A percentile compares a stretch with the other conserved stretches of the same genome.
Conservation (phyloP, 1,140 invertebrate species). For the Diorhabda sublineata region DNA sequence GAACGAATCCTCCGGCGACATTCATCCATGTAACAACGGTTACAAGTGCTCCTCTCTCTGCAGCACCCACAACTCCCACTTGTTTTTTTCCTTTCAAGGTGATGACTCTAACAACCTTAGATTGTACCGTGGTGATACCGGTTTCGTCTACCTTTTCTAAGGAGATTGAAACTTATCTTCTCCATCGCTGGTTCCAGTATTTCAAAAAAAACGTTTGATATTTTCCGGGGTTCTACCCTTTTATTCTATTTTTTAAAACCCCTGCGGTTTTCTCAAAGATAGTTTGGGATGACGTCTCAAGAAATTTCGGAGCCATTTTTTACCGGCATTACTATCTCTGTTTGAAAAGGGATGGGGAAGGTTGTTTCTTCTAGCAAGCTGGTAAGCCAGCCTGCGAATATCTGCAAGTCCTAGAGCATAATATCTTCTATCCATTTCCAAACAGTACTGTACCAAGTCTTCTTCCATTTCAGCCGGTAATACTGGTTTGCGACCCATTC, state of each 20-base stretch:
- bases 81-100: background rate
- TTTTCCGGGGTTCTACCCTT: background rate
- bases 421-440: constrained; percentile 7
- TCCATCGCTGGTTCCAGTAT: constrained; percentile 10
- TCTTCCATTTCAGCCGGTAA: constrained; percentile 1
- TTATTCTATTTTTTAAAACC: constrained; percentile 7
- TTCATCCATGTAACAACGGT: constrained; percentile 34
- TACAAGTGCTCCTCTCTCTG: background rate
- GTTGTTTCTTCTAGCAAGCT: background rate
- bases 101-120: no score
- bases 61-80: background rate
- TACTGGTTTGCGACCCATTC: no score
- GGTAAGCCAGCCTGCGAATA: background rate
- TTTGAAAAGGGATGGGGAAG: background rate
- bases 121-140: constrained; percentile 14
- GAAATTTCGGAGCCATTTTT: constrained; percentile 5
- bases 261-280: constrained; percentile 5
- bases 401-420: constrained; percentile 4
- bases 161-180: background rate
- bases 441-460: constrained; percentile 5
- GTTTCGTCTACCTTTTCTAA: background rate
- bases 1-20: constrained; percentile 39
- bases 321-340: background rate
- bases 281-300: background rate
- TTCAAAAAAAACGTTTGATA: background rate